phyloP scores from a whole-genome alignment of 2,113 vertebrate species.

The Cynocephalus volans region DNA sequence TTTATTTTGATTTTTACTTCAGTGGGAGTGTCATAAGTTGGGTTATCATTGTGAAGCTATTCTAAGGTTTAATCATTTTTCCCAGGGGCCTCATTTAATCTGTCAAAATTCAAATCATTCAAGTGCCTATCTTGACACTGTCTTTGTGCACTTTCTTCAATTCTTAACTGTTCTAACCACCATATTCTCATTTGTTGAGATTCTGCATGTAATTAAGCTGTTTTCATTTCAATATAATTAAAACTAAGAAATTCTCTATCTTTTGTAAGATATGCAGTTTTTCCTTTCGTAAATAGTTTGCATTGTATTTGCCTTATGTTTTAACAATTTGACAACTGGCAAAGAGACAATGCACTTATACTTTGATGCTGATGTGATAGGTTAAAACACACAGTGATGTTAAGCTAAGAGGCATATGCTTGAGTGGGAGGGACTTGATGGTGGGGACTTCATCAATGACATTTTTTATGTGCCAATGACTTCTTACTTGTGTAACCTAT shows the following conservation, averaged over 20 bases:
- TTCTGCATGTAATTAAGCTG: neutral
- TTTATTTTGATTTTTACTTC: slow-evolving; percentile 22
- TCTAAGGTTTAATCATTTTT: neutral
- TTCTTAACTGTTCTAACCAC: neutral
- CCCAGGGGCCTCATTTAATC: neutral
- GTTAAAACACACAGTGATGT: neutral
- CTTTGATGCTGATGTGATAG: neutral
- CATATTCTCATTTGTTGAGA: neutral
- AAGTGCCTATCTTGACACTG: neutral
- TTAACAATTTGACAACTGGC: neutral
- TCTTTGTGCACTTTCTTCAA: neutral
- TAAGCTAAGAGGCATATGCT: neutral
- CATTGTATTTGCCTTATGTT: neutral
- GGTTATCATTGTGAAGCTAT: neutral
- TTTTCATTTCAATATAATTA: neutral
- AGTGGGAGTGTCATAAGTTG: neutral
- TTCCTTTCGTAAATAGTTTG: neutral
- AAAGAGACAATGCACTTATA: neutral
- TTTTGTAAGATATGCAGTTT: neutral
- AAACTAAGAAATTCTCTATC: neutral
- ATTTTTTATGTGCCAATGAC: neutral
- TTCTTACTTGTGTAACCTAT: neutral
- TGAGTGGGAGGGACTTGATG: neutral
- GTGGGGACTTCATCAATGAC: neutral
- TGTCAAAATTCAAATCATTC: slow-evolving; percentile 5